phyloP scores from a whole-genome alignment of 92 coral and sea anemone genomes.

The Actinernus sp. region DNA sequence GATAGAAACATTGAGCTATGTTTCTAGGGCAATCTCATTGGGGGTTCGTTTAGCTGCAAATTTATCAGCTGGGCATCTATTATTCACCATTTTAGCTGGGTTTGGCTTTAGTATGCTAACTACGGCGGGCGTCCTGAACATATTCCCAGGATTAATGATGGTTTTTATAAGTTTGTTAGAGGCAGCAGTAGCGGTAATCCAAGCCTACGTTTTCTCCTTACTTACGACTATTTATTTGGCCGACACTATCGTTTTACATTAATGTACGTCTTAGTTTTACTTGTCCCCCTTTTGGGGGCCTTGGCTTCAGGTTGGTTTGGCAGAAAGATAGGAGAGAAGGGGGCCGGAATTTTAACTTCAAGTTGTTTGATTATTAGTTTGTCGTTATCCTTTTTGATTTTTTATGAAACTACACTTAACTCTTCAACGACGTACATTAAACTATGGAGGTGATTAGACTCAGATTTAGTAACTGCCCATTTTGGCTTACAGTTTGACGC shows the following conservation, averaged over 20 bases:
- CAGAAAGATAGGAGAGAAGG: conserved; percentile 82
- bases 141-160: conserved; percentile 76
- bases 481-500: conserved; percentile 87
- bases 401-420: conserved; percentile 79
- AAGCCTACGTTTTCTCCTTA: conserved; percentile 86
- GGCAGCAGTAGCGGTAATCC: conserved; percentile 89
- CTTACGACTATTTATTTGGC: conserved; percentile 74
- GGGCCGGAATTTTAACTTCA: conserved; percentile 88
- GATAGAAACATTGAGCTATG: conserved; percentile 82
- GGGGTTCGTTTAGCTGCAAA: conserved; percentile 93
- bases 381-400: conserved; percentile 77
- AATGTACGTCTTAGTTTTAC: conserved; percentile 71
- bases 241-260: conserved; percentile 62
- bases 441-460: conserved; percentile 83
- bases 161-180: conserved; percentile 87
- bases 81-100: conserved; percentile 90
- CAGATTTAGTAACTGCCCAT: conserved; percentile 73
- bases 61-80: conserved; percentile 86
- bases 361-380: conserved; percentile 83
- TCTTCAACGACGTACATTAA: conserved; percentile 75
- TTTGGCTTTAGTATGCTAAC: conserved; percentile 81
- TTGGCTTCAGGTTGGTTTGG: conserved; percentile 80
- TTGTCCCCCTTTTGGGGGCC: conserved; percentile 85
- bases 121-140: conserved; percentile 60
- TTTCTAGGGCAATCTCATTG: conserved; percentile 83